Conservation (phyloP, 1,140 invertebrate species). For the Caenorhabditis remanei region DNA sequence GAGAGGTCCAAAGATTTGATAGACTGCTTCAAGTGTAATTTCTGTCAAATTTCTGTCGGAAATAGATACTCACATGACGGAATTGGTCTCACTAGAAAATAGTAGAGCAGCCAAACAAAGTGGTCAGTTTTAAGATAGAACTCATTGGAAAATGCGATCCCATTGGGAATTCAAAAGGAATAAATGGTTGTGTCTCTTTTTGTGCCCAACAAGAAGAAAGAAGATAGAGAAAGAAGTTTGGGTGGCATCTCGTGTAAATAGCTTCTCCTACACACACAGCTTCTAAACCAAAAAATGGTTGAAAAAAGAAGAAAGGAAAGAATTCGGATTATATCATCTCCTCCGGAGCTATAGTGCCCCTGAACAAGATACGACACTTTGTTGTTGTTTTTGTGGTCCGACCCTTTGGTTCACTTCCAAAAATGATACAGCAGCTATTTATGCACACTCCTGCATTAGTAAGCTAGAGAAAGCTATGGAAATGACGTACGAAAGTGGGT, state of each 20-base stretch:
- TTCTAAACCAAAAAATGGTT: background rate
- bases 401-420: background rate
- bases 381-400: constrained; percentile 29
- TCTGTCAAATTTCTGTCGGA: background rate
- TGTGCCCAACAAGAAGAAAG: background rate
- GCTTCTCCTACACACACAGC: background rate
- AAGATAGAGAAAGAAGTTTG: constrained; percentile 6
- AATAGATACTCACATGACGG: background rate
- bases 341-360: background rate
- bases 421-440: constrained; percentile 47
- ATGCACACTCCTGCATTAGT: constrained; percentile 19
- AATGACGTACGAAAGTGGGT: background rate
- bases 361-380: background rate
- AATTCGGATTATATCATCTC: background rate
- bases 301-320: background rate
- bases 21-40: background rate
- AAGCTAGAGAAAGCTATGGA: background rate
- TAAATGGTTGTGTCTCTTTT: constrained; percentile 1
- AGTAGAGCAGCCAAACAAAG: no score
- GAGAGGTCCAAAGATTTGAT: background rate
- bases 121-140: constrained; percentile 1
- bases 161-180: constrained; percentile 28
- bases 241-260: constrained; percentile 21
- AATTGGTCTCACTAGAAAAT: background rate
- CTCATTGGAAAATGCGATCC: background rate